These are phyloP conservation scores for Colletes latitarsis DNA, from an alignment of 1,140 invertebrate species.

Conservation along the genomic window DNA sequence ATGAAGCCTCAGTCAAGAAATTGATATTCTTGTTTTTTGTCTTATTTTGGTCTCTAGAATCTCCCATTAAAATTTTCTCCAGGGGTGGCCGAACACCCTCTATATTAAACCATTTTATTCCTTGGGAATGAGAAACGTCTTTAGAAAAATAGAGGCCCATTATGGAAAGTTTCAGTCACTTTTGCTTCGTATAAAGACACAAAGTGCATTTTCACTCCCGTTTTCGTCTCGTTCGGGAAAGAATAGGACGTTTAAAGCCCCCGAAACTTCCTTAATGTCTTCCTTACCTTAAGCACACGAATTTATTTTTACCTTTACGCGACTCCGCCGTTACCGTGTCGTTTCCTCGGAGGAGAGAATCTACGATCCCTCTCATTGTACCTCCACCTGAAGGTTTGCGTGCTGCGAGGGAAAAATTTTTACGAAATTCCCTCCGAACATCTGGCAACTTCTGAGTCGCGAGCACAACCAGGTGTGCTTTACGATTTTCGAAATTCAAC, in stretches of 20 bases:
- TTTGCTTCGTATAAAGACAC: background rate
- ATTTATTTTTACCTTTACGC: constrained; percentile 21
- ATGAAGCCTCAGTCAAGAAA: too few relatives aligned
- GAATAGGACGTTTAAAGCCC: background rate
- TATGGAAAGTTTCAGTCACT: too few relatives aligned
- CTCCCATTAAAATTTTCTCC: too few relatives aligned
- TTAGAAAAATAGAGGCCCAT: too few relatives aligned
- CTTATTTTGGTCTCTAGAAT: too few relatives aligned
- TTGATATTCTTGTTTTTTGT: too few relatives aligned
- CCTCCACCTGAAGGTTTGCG: constrained; percentile 7
- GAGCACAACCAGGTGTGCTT: background rate
- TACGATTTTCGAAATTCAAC: constrained; percentile 22
- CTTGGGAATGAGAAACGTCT: too few relatives aligned
- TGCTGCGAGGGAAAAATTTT: background rate
- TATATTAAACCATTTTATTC: too few relatives aligned
- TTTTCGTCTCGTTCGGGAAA: background rate
- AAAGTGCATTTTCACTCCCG: background rate
- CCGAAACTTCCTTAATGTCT: constrained; percentile 10
- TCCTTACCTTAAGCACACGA: background rate
- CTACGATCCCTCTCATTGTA: constrained; percentile 1
- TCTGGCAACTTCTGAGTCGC: background rate
- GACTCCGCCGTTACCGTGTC: constrained; percentile 5
- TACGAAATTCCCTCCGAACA: background rate
- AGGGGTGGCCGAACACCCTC: too few relatives aligned
- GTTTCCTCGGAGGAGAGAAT: background rate